Evolutionary conservation across 2,113 vertebrate genomes (phyloP).

Genomic region (Speoplatyrhinus poulsoni): DNA sequence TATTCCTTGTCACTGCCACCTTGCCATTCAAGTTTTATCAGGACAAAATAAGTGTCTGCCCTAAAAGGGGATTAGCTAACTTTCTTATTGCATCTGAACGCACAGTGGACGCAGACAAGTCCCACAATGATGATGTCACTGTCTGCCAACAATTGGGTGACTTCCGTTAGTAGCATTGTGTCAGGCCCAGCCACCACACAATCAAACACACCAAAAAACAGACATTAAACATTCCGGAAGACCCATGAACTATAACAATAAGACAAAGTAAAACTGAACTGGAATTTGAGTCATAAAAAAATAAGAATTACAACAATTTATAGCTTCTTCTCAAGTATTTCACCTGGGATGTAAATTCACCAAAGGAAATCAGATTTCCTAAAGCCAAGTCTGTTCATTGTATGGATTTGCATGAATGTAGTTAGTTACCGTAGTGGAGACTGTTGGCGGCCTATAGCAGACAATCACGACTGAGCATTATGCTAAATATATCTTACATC

Average conservation of each 20-base stretch:
- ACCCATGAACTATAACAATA: not conserved
- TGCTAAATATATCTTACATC: constrained; percentile 30
- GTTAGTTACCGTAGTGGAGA: constrained; percentile 17
- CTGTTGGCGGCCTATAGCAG: constrained; percentile 6
- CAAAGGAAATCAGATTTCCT: too few species aligned
- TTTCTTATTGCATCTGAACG: not conserved
- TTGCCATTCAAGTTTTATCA: constrained; percentile 8
- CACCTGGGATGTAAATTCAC: too few species aligned
- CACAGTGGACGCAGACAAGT: not conserved
- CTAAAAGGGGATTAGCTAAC: constrained; percentile 9
- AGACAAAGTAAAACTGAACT: too few species aligned
- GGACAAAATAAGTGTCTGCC: not conserved
- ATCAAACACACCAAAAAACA: not conserved
- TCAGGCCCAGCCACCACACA: not conserved
- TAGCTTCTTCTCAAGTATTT: too few species aligned
- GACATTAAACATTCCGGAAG: not conserved
- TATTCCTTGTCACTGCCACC: not conserved
- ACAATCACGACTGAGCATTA: not conserved
- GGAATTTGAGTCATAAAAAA: too few species aligned
- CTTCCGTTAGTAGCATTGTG: not conserved
- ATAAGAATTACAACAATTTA: too few species aligned
- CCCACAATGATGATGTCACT: constrained; percentile 23
- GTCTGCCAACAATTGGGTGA: constrained; percentile 6
- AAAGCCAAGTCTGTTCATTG: too few species aligned
- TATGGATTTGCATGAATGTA: too few species aligned